Base-by-base conservation (phyloP, 2,797 vertebrate species). In the Enteromius argenteus region DNA sequence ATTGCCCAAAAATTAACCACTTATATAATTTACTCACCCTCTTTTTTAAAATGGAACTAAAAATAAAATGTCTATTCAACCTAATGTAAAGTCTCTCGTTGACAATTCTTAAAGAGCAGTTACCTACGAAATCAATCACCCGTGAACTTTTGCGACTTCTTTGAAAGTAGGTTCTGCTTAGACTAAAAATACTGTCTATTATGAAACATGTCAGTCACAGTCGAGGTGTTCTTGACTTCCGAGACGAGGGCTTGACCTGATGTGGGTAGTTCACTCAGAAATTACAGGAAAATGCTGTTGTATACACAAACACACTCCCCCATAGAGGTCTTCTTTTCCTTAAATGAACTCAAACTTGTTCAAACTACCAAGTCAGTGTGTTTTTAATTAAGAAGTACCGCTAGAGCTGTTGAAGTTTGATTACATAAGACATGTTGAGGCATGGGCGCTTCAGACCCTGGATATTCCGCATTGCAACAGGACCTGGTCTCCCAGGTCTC, bases 381-480 rank as follows among this genome's bases (percentile, higher is more conserved):
- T 42, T 27, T 76, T 76, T 66, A 66, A 79, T 79, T 49, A 66
- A 35, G 49, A 53, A 66, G 27, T 51, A 66, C 27, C 1, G 4
- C 11, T 46, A 62, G 37, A 44, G 17, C 27, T 62, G 14, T 75
- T n/a, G 32, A 19, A 51, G 73, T 60, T 21, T 21, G 60, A 74
- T 73, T 78, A 79, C 27, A n/a, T 78, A 44, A 81, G 35, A 51
- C 76, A 39, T 56, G 79, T 39, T 42, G 64, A 42, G 56, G 35
- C 64, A 51, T 66, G 68, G 49, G 56, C 19, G 17, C 80, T 72
- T 82, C 79, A 32, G 83, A 79, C 84, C 76, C 53, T 72, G 75
- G 60, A 23, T 74, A 78, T 85, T 93, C 87, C 89, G 87, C 90
- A 86, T 74, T 58, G 90, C 89, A 92, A 91, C 83, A 73, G 81